Conservation (phyloP, 2,797 vertebrate genomes). For the Alectoris magna region DNA sequence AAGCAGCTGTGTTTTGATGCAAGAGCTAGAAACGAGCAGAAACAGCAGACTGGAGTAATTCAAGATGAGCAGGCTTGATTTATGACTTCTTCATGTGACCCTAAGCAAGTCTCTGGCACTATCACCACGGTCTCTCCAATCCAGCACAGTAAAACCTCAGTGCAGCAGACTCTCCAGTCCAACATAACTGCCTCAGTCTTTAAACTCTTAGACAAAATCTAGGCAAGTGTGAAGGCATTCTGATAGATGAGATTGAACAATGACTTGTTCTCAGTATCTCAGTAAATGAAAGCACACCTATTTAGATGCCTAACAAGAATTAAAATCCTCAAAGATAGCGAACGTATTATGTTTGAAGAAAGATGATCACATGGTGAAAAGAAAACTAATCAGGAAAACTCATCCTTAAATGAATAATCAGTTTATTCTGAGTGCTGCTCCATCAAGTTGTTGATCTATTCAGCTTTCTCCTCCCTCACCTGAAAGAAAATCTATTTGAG, state of each 20-base stretch:
- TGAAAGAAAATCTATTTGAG: neutral
- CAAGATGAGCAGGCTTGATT: neutral
- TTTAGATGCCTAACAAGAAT: neutral
- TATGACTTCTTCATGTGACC: neutral
- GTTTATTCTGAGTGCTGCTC: neutral
- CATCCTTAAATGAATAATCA: neutral
- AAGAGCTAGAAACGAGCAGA: neutral
- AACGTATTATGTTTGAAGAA: neutral
- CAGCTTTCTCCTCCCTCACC: neutral
- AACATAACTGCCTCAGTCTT: neutral
- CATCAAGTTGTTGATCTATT: neutral
- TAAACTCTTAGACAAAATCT: neutral
- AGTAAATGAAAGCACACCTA: neutral
- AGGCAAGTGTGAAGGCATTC: neutral
- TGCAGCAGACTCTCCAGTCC: neutral
- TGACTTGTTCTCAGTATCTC: neutral
- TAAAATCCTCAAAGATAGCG: neutral
- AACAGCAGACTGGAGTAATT: neutral
- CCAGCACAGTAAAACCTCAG: neutral
- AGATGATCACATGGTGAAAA: neutral
- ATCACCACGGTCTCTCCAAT: neutral
- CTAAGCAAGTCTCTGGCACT: neutral
- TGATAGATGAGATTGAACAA: neutral
- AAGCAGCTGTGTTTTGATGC: neutral
- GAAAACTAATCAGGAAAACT: neutral